Percentiles rank a stretch among this genome's conserved stretches.
Conservation (phyloP, 1,140 invertebrate genomes). For the Drosophila sucinea region DNA sequence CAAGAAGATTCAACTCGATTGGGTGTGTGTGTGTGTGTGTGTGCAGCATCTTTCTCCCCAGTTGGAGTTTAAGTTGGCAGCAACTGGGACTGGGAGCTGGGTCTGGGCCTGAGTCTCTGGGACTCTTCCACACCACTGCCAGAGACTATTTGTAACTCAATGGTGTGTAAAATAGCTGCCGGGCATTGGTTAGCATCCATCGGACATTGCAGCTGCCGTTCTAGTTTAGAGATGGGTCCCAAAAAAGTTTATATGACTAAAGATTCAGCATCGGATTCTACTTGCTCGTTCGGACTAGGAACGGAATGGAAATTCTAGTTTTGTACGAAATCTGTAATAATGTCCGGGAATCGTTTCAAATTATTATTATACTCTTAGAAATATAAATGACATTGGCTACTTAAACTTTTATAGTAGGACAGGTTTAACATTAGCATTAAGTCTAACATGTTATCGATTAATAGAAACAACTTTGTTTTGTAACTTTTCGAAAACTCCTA, state of each 20-base stretch:
- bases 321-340: no score
- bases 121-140: constrained; percentile 18
- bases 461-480: no score
- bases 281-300: no score
- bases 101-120: neutral
- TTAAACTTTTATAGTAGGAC: no score
- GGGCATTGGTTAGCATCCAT: constrained; percentile 52
- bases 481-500: no score
- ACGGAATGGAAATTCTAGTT: no score
- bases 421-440: no score
- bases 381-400: no score
- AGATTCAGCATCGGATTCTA: no score
- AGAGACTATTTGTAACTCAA: constrained; percentile 69
- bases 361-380: no score
- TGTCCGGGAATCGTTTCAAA: no score
- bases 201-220: constrained; percentile 41
- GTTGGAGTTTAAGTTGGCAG: constrained; percentile 4
- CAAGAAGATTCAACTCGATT: constrained; percentile 7
- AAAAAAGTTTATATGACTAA: constrained; percentile 8
- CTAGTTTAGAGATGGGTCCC: constrained; percentile 49
- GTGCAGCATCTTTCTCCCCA: neutral
- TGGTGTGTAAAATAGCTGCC: constrained; percentile 79
- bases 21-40: neutral
- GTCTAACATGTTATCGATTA: no score
- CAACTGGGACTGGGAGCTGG: constrained; percentile 45